Conservation (phyloP, 2,888 invertebrate species). For the Apomyelois bistriatella region DNA sequence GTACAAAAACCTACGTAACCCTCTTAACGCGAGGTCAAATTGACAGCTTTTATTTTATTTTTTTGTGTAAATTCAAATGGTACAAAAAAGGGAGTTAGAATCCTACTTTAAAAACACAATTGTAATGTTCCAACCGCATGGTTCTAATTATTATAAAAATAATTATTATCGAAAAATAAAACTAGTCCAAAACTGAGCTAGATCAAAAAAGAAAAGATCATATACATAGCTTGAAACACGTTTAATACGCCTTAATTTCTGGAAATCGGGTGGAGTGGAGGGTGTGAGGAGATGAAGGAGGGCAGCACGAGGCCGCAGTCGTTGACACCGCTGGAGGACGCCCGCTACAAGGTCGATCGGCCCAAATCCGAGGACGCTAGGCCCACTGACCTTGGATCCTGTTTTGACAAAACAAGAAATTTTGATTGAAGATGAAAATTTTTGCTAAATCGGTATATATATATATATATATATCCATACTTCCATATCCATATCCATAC, state of each 20-base stretch:
- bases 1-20: too few relatives aligned
- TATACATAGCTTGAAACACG: neutral
- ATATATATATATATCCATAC: too few relatives aligned
- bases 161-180: neutral
- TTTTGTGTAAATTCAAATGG: too few relatives aligned
- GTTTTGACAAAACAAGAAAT: conserved; percentile 5
- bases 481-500: too few relatives aligned
- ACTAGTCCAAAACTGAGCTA: neutral
- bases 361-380: conserved; percentile 42
- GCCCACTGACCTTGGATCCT: conserved; percentile 22
- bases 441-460: neutral
- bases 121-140: too few relatives aligned
- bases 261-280: conserved; percentile 37
- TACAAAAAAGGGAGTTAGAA: too few relatives aligned
- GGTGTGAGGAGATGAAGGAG: conserved; percentile 30
- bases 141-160: too few relatives aligned
- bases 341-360: conserved; percentile 60
- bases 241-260: conserved; percentile 39
- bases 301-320: conserved; percentile 55
- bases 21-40: too few relatives aligned
- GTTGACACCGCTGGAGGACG: conserved; percentile 72
- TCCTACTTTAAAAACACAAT: too few relatives aligned
- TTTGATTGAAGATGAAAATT: neutral
- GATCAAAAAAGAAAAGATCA: neutral
- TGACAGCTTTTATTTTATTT: too few relatives aligned